Base-by-base conservation (phyloP, 2,888 invertebrate species). In the Drosophila infuscata region DNA sequence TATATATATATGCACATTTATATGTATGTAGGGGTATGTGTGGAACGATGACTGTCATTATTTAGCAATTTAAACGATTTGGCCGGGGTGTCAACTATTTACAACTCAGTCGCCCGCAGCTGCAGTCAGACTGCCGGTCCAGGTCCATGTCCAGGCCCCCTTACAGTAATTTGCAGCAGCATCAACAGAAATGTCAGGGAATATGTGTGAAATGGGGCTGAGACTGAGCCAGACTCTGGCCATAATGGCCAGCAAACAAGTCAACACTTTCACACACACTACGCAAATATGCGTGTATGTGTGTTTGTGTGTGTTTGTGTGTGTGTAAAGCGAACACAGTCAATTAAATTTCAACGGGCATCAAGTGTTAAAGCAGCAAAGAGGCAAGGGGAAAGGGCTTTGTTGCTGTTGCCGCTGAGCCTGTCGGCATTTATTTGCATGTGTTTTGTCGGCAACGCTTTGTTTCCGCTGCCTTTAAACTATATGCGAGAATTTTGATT, bases 41-140 rank as follows among this genome's bases (percentile, higher is more conserved):
- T 66, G 59, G 41, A 61, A 67, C 71, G 70, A 75, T 83, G 74
- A 69, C 77, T 76, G 79, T 73, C 87, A 86, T 86, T 88, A 86
- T 86, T 83, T 83, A 73, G 82, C 83, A 76, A 88, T 87, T 86
- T 82, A 86, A 88, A 86, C 83, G 81, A 78, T 86, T 88, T 83
- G 75, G 81, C 59, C 74, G 67, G 69, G 73, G 69, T 78, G 81
- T 81, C 81, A 81, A 76, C 78, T 81, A 76, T 81, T 81, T 81
- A 78, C 79, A 81, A 81, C 81, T 81, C 79, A 81, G 79, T 81
- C 72, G 74, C 69, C 79, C 71, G 71, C 77, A 79, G 70, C 66
- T 67, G 65, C 76, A 73, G 36, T 46, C 54, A 51, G 38, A 33
- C n/a, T 38, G 41, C 35, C 15, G 8, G 25, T 49, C 29, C 52